Conservation (phyloP, 2,113 vertebrate genomes). For the Albula glossodonta region DNA sequence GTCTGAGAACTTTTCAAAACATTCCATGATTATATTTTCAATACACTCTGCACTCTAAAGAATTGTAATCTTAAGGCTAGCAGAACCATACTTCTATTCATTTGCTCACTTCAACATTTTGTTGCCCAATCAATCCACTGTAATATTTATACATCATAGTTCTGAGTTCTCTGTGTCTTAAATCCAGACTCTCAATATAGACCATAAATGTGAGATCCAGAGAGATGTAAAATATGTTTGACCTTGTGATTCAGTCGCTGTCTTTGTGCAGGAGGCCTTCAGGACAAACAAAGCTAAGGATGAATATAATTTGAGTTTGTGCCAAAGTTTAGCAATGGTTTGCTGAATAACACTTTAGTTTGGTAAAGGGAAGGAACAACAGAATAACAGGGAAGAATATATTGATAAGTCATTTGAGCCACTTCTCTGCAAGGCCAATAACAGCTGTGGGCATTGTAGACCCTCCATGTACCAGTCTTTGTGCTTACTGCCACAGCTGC, state of each 20-base stretch:
- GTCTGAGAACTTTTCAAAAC: not conserved
- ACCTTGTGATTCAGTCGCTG: conserved; percentile 23
- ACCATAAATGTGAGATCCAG: conserved; percentile 8
- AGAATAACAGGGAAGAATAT: conserved; percentile 7
- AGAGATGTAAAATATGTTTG: conserved; percentile 10
- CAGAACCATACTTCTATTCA: not conserved
- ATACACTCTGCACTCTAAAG: not conserved
- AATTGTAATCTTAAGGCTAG: not conserved
- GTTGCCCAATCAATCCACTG: not conserved
- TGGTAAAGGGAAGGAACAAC: not conserved
- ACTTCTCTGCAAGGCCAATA: conserved; percentile 13
- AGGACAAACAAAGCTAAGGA: conserved; percentile 24
- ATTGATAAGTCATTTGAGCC: conserved; percentile 22
- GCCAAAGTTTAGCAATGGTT: conserved; percentile 16
- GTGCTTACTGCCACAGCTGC: not conserved
- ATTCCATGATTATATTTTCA: not conserved
- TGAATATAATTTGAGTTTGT: not conserved
- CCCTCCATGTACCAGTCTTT: not conserved
- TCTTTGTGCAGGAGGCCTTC: conserved; percentile 16
- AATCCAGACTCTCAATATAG: conserved; percentile 5
- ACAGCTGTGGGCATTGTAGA: conserved; percentile 18
- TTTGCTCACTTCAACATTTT: not conserved
- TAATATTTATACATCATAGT: conserved; percentile 8
- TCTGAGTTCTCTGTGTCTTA: conserved; percentile 1
- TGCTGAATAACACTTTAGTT: conserved; percentile 12